Evolutionary conservation across 2,113 vertebrate species (phyloP).

Genomic region (Fukomys damarensis): DNA sequence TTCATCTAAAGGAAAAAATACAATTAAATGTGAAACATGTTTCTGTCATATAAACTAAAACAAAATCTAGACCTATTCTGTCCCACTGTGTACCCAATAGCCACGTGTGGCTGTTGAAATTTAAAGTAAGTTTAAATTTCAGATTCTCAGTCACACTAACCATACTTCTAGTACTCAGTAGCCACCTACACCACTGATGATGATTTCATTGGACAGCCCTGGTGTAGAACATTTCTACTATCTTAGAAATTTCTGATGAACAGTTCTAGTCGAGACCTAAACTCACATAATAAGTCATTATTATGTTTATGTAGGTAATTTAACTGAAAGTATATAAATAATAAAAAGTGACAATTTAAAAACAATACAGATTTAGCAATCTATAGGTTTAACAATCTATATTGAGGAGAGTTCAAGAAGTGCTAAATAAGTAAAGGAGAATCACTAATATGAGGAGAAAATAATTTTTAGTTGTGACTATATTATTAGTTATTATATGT

Average conservation of each 20-base stretch:
- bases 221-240: background rate
- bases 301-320: background rate
- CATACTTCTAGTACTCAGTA: background rate
- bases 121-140: background rate
- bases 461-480: background rate
- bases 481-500: background rate
- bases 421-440: background rate
- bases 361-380: background rate
- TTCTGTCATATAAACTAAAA: background rate
- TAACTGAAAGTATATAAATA: slow-evolving; percentile 5
- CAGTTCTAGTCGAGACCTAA: background rate
- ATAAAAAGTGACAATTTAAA: background rate
- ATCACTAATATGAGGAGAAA: background rate
- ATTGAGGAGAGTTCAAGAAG: background rate
- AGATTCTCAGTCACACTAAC: background rate
- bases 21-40: background rate
- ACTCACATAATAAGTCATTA: background rate
- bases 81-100: background rate
- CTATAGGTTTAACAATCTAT: background rate
- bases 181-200: background rate
- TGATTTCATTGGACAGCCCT: too few relatives aligned
- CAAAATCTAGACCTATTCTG: background rate
- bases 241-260: background rate
- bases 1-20: background rate
- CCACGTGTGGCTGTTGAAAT: background rate